Base-by-base conservation (phyloP, 2,888 invertebrate genomes). In the Schrankia costaestrigalis region DNA sequence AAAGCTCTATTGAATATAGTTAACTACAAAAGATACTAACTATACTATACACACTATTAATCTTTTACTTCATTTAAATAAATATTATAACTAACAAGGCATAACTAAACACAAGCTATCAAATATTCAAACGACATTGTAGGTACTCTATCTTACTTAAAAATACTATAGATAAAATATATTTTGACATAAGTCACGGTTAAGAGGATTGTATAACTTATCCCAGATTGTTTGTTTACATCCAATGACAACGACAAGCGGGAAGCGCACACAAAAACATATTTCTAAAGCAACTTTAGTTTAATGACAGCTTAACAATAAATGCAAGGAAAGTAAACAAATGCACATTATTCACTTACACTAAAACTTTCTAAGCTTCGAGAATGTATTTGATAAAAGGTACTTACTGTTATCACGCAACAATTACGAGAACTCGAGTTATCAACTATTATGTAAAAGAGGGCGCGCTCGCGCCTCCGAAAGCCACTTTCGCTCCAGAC, bases 361-460 rank as follows among this genome's bases (percentile, higher is more conserved):
- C 21, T 17, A 17, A 17, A 17, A 17, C 17, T 6, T 21, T 21
- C 21, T 21, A 21, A 3, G 21, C 28, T 46, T 45, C 52, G 56
- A 57, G 59, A 56, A 54, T 56, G 50, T 57, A 32, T 26, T 22
- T 31, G 11, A 33, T 19, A 21, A 40, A 44, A 26, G 27, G 60
- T 69, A 86, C 86, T 86, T 67, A 86, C 86, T 80, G 75, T 80
- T 84, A 83, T 83, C 83, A 78, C 75, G 75, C 73, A 73, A 79
- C 73, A 67, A 79, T 78, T 74, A 76, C 74, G 68, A 78, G 78
- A 78, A 73, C 65, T 69, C 65, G 67, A 65, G 71, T 73, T 81
- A 81, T 80, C 78, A 76, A 74, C 53, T 57, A 65, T 78, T 77
- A 77, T 69, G 68, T 75, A 77, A 76, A 77, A 67, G 56, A 56